Evolutionary conservation across 2,797 vertebrate genomes (phyloP).

Genomic region (Delichon dasypus): DNA sequence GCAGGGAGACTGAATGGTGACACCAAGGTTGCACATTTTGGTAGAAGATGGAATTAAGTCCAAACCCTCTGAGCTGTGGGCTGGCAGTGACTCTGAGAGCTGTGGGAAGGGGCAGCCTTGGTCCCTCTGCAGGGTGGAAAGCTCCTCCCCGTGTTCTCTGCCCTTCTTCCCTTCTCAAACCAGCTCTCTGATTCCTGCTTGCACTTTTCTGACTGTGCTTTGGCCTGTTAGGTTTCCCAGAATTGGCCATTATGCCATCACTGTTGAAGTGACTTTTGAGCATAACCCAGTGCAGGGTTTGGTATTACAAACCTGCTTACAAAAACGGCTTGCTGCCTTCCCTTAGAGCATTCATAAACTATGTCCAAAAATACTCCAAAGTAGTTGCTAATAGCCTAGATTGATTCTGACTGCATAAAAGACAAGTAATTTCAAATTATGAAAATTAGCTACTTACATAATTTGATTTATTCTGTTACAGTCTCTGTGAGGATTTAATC

Average conservation of each 20-base stretch:
- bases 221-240: neutral
- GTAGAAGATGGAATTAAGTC: neutral
- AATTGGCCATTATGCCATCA: neutral
- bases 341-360: neutral
- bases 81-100: neutral
- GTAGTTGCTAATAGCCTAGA: neutral
- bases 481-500: neutral
- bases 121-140: accelerated
- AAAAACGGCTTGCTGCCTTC: neutral
- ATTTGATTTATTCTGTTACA: neutral
- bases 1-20: neutral
- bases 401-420: neutral
- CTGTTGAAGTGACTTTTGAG: neutral
- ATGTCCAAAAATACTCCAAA: neutral
- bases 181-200: neutral
- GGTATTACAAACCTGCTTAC: neutral
- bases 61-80: accelerated
- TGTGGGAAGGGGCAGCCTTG: accelerated
- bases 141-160: neutral
- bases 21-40: neutral
- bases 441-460: neutral
- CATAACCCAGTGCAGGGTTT: neutral
- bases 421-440: neutral
- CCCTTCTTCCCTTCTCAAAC: neutral
- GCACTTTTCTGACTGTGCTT: neutral